Conservation (phyloP, 53 echinoderm and acorn worm genomes). For the Mesocentrotus franciscanus region DNA sequence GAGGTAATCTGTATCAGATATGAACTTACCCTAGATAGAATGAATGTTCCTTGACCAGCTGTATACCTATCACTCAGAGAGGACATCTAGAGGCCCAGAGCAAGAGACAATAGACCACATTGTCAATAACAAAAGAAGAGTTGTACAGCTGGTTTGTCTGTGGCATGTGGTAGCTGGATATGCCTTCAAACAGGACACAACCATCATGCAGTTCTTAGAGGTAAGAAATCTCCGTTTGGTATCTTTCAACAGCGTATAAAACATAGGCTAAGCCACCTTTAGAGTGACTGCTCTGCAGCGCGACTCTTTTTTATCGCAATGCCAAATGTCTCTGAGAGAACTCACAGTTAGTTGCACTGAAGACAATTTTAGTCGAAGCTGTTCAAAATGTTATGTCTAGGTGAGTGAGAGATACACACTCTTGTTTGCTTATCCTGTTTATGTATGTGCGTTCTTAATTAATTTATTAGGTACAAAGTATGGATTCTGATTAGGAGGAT, state of each 20-base stretch:
- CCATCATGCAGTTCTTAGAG: conserved; percentile 87
- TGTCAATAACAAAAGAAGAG: conserved; percentile 91
- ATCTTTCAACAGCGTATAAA: not conserved
- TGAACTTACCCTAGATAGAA: not conserved
- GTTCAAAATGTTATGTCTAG: too few relatives aligned
- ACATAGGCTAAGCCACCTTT: not conserved
- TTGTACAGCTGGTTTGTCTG: conserved; percentile 86
- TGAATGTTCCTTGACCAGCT: conserved; percentile 72
- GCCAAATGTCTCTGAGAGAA: too few relatives aligned
- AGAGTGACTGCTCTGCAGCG: not conserved
- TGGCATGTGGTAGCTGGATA: conserved; percentile 90
- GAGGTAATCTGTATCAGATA: not conserved
- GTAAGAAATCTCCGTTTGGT: not conserved
- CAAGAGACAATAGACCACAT: conserved; percentile 89
- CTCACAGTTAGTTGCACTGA: too few relatives aligned
- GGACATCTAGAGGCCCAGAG: conserved; percentile 72
- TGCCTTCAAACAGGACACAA: conserved; percentile 84
- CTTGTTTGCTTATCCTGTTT: too few relatives aligned
- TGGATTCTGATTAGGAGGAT: too few relatives aligned
- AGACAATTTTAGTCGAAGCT: too few relatives aligned
- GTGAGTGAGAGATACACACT: too few relatives aligned
- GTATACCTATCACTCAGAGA: conserved; percentile 95
- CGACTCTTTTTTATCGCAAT: too few relatives aligned
- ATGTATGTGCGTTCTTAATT: too few relatives aligned
- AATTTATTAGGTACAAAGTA: too few relatives aligned